phyloP scores from a whole-genome alignment of 2,888 invertebrate species.

The Acanthosepion esculentum region DNA sequence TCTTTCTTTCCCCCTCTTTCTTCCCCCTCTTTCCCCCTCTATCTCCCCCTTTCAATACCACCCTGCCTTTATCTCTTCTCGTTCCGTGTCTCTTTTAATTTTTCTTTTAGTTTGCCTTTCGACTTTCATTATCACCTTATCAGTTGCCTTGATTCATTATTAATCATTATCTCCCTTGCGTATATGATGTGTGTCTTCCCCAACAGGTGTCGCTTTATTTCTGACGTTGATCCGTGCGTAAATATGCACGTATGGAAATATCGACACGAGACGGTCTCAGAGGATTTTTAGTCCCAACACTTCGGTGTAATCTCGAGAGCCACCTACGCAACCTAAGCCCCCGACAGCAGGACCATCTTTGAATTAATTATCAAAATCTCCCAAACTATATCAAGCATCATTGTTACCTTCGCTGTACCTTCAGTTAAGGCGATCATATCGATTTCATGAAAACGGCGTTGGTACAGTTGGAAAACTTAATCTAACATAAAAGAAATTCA shows the following conservation, averaged over 20 bases:
- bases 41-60: too few species aligned
- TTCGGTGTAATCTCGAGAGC: not conserved
- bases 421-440: too few species aligned
- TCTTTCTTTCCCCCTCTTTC: not conserved
- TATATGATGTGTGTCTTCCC: not conserved
- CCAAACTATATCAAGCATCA: too few species aligned
- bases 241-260: conserved; percentile 18
- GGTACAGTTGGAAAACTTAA: too few species aligned
- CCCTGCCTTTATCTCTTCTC: not conserved
- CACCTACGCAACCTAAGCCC: not conserved
- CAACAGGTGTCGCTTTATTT: conserved; percentile 2
- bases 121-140: not conserved
- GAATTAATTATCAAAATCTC: too few species aligned
- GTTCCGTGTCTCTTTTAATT: not conserved
- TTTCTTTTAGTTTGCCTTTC: not conserved
- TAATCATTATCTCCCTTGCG: not conserved
- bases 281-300: not conserved
- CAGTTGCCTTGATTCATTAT: not conserved
- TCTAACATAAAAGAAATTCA: too few species aligned
- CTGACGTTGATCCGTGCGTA: not conserved
- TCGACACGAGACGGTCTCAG: not conserved
- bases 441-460: too few species aligned
- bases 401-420: too few species aligned
- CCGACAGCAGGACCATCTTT: not conserved
- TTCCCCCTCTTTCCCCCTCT: not conserved